Evolutionary conservation across 2,113 vertebrate species (phyloP).

Genomic region (Mellivora capensis): DNA sequence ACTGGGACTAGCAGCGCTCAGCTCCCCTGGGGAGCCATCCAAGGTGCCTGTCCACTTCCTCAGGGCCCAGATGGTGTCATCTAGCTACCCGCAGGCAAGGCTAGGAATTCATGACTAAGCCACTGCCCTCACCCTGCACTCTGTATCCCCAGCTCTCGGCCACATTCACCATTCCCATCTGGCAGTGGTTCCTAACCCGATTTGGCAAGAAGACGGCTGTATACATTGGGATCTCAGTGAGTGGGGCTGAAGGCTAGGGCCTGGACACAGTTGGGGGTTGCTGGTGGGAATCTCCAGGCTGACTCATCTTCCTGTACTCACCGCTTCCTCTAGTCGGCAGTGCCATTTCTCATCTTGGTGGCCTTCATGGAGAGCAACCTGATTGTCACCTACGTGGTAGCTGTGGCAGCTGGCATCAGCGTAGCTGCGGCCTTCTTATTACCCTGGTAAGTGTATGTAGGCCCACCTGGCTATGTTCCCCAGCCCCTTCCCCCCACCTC

Average conservation of each 20-base stretch:
- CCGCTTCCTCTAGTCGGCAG: conserved; percentile 84
- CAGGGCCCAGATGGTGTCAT: no score
- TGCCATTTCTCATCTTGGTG: conserved; percentile 92
- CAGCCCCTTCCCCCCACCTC: background rate
- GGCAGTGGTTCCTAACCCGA: conserved; percentile 95
- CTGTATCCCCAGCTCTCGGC: conserved; percentile 87
- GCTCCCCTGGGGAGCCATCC: background rate
- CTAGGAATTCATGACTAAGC: background rate
- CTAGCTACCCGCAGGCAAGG: background rate
- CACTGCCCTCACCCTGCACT: background rate
- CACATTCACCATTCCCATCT: conserved; percentile 90
- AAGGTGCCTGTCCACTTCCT: background rate
- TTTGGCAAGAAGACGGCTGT: conserved; percentile 95
- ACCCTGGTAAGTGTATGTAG: conserved; percentile 86
- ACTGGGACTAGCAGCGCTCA: background rate
- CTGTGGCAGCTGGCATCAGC: conserved; percentile 89
- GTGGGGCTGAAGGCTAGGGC: conserved; percentile 47
- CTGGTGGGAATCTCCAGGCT: background rate
- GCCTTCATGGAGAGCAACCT: conserved; percentile 84
- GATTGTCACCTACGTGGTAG: conserved; percentile 87
- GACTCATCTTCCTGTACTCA: background rate
- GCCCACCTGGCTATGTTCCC: background rate
- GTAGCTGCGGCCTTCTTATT: conserved; percentile 93
- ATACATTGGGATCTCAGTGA: conserved; percentile 93
- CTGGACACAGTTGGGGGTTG: background rate